Base-by-base conservation (phyloP, 2,797 vertebrate species). In the Hippoglossus hippoglossus region DNA sequence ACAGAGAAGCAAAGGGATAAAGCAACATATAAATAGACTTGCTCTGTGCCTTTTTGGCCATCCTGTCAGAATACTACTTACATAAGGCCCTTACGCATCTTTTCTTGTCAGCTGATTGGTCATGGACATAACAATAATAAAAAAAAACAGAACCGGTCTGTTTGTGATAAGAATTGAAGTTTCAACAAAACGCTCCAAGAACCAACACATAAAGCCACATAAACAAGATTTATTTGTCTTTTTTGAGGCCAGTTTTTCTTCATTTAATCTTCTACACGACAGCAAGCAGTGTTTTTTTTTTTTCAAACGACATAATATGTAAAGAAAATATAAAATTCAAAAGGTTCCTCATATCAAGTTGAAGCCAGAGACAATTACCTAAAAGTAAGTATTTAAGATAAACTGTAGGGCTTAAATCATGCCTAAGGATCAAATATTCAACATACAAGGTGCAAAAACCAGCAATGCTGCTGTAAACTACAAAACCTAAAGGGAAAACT, bases 31-130 rank as follows among this genome's bases (percentile, higher is more conserved):
- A 91, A 90, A 91, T 87, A 91, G 75, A 83, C 80, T 86, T 81
- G 56, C 63, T 78, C 56, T 1, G 74, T 82, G 63, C 65, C 67
- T 89, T 83, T 90, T 90, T 85, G 81, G 78, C 84, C 86, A 88
- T 67, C 52, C 81, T 82, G 81, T 86, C 79, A 72, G 76, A 87
- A 81, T 82, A 39, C 77, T 60, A 81, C 77, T 91, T 91, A 91
- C 67, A 75, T 91, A 90, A 92, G 83, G 62, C 66, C 63, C 89
- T 91, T 83, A 79, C 81, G 88, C 81, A 77, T 89, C 75, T 83
- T 77, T 82, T 79, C 71, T 80, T 88, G 83, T 87, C 77, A 84
- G 75, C 72, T 85, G 81, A 92, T 89, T 86, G 70, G 86, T 84
- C 84, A 71, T 73, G 61, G 73, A 68, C 53, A 76, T 75, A 82